phyloP scores from a whole-genome alignment of 2,888 invertebrate species.

The Callinectes sapidus region DNA sequence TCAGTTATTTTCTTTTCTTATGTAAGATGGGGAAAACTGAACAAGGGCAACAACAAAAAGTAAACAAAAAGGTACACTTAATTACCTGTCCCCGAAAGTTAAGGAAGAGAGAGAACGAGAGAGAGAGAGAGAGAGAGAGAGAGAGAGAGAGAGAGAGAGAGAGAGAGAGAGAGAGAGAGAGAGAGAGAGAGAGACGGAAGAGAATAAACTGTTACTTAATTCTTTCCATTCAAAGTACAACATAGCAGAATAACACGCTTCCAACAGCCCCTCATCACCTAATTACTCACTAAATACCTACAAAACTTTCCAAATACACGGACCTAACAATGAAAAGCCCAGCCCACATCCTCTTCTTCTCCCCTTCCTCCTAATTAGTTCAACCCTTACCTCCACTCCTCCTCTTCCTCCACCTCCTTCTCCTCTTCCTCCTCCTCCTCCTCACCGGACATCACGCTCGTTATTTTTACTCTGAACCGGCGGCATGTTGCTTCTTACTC shows the following conservation, averaged over 20 bases:
- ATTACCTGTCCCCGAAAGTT: too few relatives aligned
- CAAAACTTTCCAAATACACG: not conserved
- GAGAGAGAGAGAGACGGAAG: not conserved
- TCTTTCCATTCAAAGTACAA: not conserved
- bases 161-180: not conserved
- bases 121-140: constrained; percentile 34
- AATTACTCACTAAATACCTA: not conserved
- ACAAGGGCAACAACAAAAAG: too few relatives aligned
- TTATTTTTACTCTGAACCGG: not conserved
- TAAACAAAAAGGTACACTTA: too few relatives aligned
- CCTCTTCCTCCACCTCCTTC: not conserved
- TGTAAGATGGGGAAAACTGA: too few relatives aligned
- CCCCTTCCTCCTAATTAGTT: not conserved
- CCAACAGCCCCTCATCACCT: not conserved
- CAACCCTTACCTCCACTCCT: not conserved
- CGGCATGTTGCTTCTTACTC: not conserved
- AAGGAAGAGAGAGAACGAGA: too few relatives aligned
- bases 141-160: constrained; percentile 37
- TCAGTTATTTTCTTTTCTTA: too few relatives aligned
- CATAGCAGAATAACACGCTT: not conserved
- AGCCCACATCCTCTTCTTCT: not conserved
- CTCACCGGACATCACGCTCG: not conserved
- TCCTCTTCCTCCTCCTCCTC: not conserved
- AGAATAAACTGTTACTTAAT: not conserved
- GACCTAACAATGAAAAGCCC: not conserved